Evolutionary conservation across 2,797 vertebrate species (phyloP).

Genomic region (Bovichtus variegatus): DNA sequence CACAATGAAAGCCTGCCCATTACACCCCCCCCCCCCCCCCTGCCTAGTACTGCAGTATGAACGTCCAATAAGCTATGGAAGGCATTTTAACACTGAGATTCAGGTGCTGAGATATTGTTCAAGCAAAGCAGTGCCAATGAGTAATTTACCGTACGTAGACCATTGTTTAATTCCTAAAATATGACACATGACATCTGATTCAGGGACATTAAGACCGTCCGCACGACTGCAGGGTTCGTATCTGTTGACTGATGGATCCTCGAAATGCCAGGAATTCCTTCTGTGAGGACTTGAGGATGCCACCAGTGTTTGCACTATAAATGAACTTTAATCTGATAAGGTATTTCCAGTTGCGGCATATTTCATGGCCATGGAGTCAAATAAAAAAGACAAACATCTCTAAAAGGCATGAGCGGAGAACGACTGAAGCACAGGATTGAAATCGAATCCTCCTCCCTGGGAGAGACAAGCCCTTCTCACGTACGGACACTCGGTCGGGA

Average conservation of each 20-base stretch:
- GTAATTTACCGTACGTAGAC: neutral
- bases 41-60: no score
- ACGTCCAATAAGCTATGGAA: no score
- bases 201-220: neutral
- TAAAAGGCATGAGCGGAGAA: neutral
- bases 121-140: neutral
- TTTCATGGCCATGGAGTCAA: neutral
- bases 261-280: conserved; percentile 4
- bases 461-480: no score
- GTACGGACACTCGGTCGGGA: no score
- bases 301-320: neutral
- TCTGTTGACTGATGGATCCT: neutral
- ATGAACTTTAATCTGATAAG: neutral
- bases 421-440: neutral
- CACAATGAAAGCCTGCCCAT: no score
- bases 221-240: neutral
- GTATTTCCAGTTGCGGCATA: neutral
- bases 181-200: neutral
- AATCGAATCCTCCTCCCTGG: no score
- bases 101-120: neutral
- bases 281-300: neutral
- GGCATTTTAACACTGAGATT: neutral
- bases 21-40: no score
- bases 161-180: conserved; percentile 12
- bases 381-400: neutral